Evolutionary conservation across 2,888 invertebrate species (phyloP).

Genomic region (Eristalinus aeneus): DNA sequence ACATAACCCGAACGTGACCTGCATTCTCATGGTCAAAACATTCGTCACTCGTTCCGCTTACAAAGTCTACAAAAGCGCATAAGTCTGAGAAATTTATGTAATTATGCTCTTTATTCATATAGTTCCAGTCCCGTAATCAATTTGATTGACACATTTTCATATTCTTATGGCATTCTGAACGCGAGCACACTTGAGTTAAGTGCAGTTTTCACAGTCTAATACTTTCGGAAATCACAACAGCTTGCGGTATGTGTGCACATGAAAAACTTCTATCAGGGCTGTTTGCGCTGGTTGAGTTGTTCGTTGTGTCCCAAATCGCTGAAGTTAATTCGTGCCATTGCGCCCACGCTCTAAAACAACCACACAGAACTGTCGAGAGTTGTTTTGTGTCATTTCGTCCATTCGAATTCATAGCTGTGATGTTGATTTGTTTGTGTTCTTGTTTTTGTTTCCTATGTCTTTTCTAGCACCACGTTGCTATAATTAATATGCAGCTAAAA

Average conservation of each 20-base stretch:
- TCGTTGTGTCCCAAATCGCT: conserved; percentile 43
- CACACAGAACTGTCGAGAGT: conserved; percentile 1
- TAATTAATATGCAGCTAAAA: conserved; percentile 70
- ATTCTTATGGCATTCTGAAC: background rate
- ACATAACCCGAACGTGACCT: background rate
- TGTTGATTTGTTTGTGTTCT: background rate
- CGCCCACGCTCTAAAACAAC: conserved; percentile 19
- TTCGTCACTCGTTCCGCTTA: background rate
- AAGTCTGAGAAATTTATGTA: background rate
- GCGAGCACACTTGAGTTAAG: background rate
- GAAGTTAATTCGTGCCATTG: conserved; percentile 14
- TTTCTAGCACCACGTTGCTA: conserved; percentile 48
- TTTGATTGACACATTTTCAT: background rate
- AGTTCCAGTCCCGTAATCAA: background rate
- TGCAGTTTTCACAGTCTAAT: conserved; percentile 39
- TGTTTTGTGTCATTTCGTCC: conserved; percentile 11
- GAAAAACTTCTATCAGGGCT: conserved; percentile 31
- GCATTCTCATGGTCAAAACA: background rate
- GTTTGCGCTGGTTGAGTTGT: conserved; percentile 19
- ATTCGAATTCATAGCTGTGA: conserved; percentile 28
- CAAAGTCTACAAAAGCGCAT: background rate
- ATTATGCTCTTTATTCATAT: background rate
- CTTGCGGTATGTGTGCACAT: background rate
- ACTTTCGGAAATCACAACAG: background rate
- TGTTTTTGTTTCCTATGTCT: conserved; percentile 5